Evolutionary conservation across 2,797 vertebrate genomes (phyloP), one percentile per base, ranked within the genome.

Genomic region (Amazona ochrocephala): DNA sequence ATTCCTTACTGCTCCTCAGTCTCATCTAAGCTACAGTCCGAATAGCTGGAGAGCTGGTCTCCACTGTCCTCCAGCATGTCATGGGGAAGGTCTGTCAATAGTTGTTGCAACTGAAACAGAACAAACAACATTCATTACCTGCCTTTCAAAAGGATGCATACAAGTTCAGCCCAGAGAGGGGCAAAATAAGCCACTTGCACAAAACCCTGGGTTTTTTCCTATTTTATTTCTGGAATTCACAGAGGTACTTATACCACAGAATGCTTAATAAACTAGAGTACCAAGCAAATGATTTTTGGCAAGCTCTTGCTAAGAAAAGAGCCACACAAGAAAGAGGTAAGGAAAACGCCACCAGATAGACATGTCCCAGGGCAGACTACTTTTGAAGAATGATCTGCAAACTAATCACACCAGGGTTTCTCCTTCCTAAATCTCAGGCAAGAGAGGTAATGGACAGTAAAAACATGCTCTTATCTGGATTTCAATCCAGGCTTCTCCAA

Each of bases 51-150:
- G 90, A 97, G 98, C 61, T 99, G 99, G 77, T 99, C 99, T 76
- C 97, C 97, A 95, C 99, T 99, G 94, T 99, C 99, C 65, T 99
- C 99, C 89, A 99, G 98, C 99, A 99, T 99, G 94, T 99, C 99
- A 97, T 99, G 99, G 5, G 99, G 99, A 96, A 99, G 98, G 97
- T 99, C 99, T 27, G 99, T 99, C 97, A 99, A 96, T 39, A 99
- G 97, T 32, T 99, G 99, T 84, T 99, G 99, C 88, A 99, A 97
- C 99, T 99, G 97, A 72, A 96, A 94, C 24, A 93, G 58, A 93
- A 96, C 21, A 93, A 78, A 76, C 27, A 60, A 34, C 3, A 85
- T 14, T 22, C 13, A 10, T 44, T 44, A n/a, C 4, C 50, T 3
- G 6, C 21, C 82, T 75, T 80, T 58, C 34, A 65, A 39, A 56